These are phyloP conservation scores for Campylomormyrus numenius DNA, from an alignment of 2,113 vertebrate genomes.

Conservation along the genomic window DNA sequence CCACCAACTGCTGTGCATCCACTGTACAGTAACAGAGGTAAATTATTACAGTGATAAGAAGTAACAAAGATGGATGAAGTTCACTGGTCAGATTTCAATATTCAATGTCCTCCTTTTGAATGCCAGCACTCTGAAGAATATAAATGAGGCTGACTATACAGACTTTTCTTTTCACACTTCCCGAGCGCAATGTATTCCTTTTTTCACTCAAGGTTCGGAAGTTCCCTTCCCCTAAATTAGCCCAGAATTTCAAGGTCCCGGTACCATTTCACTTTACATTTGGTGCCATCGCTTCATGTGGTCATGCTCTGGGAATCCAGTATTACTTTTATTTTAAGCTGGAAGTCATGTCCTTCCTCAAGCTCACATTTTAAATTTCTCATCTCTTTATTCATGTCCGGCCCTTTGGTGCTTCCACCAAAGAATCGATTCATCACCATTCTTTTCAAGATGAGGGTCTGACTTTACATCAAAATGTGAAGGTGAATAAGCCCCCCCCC, in stretches of 20 bases:
- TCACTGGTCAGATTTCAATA: not conserved
- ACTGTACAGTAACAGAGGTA: not conserved
- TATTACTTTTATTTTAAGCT: slow-evolving; percentile 59
- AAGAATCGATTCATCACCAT: slow-evolving; percentile 57
- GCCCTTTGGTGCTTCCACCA: slow-evolving; percentile 57
- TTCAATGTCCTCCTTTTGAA: not conserved
- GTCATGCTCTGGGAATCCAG: slow-evolving; percentile 62
- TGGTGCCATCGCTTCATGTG: slow-evolving; percentile 46
- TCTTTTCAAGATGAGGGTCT: slow-evolving; percentile 54
- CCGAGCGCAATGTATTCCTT: slow-evolving; percentile 34
- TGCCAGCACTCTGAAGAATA: not conserved
- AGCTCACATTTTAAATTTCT: slow-evolving; percentile 65
- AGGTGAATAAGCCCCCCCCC: slow-evolving; percentile 45
- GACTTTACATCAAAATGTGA: slow-evolving; percentile 43
- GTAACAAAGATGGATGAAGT: not conserved
- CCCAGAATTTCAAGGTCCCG: slow-evolving; percentile 51
- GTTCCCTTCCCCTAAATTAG: slow-evolving; percentile 51
- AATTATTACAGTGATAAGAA: slow-evolving; percentile 1
- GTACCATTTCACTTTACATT: slow-evolving; percentile 55
- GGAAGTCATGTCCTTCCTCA: slow-evolving; percentile 52
- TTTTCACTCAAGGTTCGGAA: slow-evolving; percentile 50
- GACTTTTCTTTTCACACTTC: slow-evolving; percentile 8
- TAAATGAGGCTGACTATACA: not conserved
- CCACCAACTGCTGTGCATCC: not conserved
- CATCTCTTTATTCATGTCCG: slow-evolving; percentile 57